Evolutionary conservation across 2,888 invertebrate species (phyloP), one percentile per base, ranked within the genome.

Genomic region (Norana najaformis): DNA sequence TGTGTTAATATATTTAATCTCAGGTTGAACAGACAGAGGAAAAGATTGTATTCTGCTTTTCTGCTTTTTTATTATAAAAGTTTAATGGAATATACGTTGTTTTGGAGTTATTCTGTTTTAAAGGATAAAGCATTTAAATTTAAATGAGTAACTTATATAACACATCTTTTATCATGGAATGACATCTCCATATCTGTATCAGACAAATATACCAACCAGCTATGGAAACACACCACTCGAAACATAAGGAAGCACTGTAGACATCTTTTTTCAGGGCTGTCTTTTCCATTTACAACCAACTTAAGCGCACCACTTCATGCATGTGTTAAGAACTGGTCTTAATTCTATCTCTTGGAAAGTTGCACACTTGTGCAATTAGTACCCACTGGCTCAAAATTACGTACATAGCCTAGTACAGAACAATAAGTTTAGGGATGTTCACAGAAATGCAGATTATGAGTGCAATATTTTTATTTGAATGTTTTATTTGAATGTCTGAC

Each of bases 1-100:
- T 30, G n/a, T 69, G 69, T 69, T 69, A n/a, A 69, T 69, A 69
- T 69, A 69, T 69, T n/a, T 69, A 69, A 69, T n/a, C 69, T 69
- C 69, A 69, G 69, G 69, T 69, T 69, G 11, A 69, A 69, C 69
- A 69, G 69, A 69, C 69, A 69, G 1, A 69, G 11, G 69, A 69
- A 8, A 69, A n/a, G 69, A 69, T 69, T 69, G 69, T 69, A 69
- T 69, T 69, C 69, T 69, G 69, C 69, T 69, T 47, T 41, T 47
- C 20, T 5, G 47, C 47, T 47, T 69, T 69, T 69, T 69, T 30
- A 69, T 11, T 0, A n/a, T 69, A 69, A 69, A 69, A n/a, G 69
- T 69, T 69, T 69, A 8, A 47, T n/a, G 30, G 69, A 11, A 53
- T 53, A 53, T 69, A 30, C n/a, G 69, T n/a, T 6, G 69, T 69